phyloP scores from a whole-genome alignment of 2,888 invertebrate species.

The Habrosyne pyritoides region DNA sequence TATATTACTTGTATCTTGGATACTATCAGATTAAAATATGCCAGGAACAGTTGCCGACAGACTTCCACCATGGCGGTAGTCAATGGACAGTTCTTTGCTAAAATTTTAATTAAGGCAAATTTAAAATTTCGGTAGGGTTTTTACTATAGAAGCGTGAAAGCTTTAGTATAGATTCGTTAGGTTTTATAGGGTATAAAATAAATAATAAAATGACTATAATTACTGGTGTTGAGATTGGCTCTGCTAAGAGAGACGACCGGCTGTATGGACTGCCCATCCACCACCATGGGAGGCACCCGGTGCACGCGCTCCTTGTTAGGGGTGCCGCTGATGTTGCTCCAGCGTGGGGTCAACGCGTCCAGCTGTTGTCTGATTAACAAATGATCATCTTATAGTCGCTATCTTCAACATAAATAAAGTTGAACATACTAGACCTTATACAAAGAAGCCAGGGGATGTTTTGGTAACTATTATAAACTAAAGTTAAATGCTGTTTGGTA shows the following conservation, averaged over 20 bases:
- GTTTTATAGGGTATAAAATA: not conserved
- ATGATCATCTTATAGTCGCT: too few species aligned
- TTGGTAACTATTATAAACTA: not conserved
- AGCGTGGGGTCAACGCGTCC: conserved; percentile 51
- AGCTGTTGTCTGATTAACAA: conserved; percentile 41
- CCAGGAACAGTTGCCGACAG: too few species aligned
- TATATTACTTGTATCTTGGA: too few species aligned
- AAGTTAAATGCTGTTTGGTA: too few species aligned
- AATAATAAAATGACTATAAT: conserved; percentile 43
- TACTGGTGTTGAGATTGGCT: conserved; percentile 54
- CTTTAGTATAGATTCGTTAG: too few species aligned
- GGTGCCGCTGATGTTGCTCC: conserved; percentile 62
- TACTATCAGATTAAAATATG: too few species aligned
- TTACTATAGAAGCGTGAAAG: too few species aligned
- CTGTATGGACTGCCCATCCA: conserved; percentile 70
- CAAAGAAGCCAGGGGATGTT: conserved; percentile 89
- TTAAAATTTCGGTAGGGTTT: too few species aligned
- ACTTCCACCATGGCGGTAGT: too few species aligned
- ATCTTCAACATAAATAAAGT: too few species aligned
- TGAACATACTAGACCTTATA: conserved; percentile 94
- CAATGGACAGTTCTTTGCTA: too few species aligned
- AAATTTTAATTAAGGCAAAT: too few species aligned
- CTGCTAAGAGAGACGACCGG: conserved; percentile 71
- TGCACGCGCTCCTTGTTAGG: conserved; percentile 60
- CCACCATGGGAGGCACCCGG: conserved; percentile 65